Evolutionary conservation across 2,797 vertebrate genomes (phyloP).

Genomic region (Microtus californicus): DNA sequence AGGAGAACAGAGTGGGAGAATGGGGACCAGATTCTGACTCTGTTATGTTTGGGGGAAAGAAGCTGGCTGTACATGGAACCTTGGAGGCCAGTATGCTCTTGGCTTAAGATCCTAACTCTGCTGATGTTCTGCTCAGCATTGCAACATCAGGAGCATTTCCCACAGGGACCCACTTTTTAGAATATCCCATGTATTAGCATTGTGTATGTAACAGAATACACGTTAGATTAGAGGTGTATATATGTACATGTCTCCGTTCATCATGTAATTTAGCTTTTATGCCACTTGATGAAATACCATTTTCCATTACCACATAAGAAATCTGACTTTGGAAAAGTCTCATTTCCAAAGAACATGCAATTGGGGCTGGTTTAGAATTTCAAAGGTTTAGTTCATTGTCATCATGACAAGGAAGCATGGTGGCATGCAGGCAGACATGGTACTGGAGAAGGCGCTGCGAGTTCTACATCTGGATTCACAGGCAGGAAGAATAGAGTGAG

Average conservation of each 20-base stretch:
- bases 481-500: neutral
- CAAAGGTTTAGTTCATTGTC: neutral
- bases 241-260: neutral
- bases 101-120: no score
- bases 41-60: slow-evolving; percentile 19
- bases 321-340: no score
- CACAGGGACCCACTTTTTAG: neutral
- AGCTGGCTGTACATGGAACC: neutral
- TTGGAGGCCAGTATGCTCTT: neutral
- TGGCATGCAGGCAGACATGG: neutral
- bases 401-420: neutral
- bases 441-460: neutral
- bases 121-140: neutral
- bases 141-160: neutral
- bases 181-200: neutral
- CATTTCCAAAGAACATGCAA: neutral
- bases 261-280: neutral
- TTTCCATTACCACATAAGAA: no score
- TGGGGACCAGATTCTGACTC: neutral
- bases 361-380: neutral
- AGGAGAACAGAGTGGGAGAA: neutral
- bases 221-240: neutral
- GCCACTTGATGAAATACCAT: no score
- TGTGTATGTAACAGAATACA: neutral
- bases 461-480: neutral